Percentiles rank a stretch among this genome's conserved stretches.
phyloP scores from a whole-genome alignment of 2,797 vertebrate species.

The Coluber constrictor region DNA sequence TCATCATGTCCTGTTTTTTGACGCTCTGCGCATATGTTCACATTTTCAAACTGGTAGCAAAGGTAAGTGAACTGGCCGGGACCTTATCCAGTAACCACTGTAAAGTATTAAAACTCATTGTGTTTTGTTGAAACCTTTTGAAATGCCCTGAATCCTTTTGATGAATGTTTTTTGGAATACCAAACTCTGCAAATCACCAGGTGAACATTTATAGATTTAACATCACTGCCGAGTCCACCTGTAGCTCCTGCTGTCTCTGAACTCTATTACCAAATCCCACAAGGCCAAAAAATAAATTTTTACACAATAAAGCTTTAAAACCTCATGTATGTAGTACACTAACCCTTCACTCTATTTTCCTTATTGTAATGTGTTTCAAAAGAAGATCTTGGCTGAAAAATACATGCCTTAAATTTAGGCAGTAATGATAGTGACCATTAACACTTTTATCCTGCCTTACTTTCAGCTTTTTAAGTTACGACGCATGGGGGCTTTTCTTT shows the following conservation, averaged over 20 bases:
- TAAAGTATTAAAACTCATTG: not conserved
- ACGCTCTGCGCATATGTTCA: too few species aligned
- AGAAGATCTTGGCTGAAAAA: not conserved
- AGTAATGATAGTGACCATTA: not conserved
- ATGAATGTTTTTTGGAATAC: not conserved
- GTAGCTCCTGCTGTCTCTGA: not conserved
- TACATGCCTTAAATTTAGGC: not conserved
- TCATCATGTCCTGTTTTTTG: too few species aligned
- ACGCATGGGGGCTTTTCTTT: not conserved
- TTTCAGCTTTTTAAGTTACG: not conserved
- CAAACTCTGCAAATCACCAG: not conserved
- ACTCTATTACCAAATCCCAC: not conserved
- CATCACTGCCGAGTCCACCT: too few species aligned
- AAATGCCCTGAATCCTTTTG: not conserved
- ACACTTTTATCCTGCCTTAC: not conserved
- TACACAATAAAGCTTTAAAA: not conserved
- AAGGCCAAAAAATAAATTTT: not conserved
- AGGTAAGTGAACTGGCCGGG: too few species aligned
- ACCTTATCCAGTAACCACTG: not conserved
- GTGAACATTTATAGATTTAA: not conserved
- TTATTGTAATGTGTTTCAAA: not conserved
- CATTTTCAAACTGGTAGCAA: too few species aligned
- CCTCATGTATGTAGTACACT: not conserved
- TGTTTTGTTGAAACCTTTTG: not conserved
- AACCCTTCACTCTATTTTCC: not conserved